These are phyloP conservation scores for Lordiphosa fenestrarum DNA, from an alignment of 2,888 invertebrate genomes.

Conservation along the genomic window DNA sequence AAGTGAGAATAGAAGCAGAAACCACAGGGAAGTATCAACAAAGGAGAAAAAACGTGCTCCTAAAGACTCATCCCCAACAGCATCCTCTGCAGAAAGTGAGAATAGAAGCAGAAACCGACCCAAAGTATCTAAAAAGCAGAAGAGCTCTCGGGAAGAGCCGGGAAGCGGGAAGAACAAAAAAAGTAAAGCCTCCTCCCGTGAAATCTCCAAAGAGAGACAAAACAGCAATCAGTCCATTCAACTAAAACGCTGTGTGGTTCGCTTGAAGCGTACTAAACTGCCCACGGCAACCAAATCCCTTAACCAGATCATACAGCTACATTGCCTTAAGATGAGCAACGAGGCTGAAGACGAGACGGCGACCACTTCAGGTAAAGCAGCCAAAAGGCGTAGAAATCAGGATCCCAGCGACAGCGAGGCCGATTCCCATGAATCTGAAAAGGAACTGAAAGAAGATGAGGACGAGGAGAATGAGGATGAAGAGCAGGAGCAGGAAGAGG, in stretches of 20 bases:
- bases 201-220: no score
- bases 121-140: not conserved
- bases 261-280: slow-evolving; percentile 50
- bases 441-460: slow-evolving; percentile 11
- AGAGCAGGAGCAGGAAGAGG: slow-evolving; percentile 32
- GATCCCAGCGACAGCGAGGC: slow-evolving; percentile 30
- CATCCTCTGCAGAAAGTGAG: no score
- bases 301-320: slow-evolving; percentile 8
- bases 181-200: no score
- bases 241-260: slow-evolving; percentile 56
- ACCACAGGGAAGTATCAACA: not conserved
- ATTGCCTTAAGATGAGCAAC: slow-evolving; percentile 53
- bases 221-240: not conserved
- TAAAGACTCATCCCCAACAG: no score
- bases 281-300: slow-evolving; percentile 1
- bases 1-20: not conserved
- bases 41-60: not conserved
- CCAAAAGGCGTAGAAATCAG: not conserved
- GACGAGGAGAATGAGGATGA: slow-evolving; percentile 7
- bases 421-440: slow-evolving; percentile 42
- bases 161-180: no score
- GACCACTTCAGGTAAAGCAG: slow-evolving; percentile 22
- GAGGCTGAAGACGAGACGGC: slow-evolving; percentile 55
- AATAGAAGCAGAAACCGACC: no score
- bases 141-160: not conserved